Percentiles rank a stretch among this genome's conserved stretches.
Conservation (phyloP, 92 coral and sea anemone genomes). For the Muricea muricata region DNA sequence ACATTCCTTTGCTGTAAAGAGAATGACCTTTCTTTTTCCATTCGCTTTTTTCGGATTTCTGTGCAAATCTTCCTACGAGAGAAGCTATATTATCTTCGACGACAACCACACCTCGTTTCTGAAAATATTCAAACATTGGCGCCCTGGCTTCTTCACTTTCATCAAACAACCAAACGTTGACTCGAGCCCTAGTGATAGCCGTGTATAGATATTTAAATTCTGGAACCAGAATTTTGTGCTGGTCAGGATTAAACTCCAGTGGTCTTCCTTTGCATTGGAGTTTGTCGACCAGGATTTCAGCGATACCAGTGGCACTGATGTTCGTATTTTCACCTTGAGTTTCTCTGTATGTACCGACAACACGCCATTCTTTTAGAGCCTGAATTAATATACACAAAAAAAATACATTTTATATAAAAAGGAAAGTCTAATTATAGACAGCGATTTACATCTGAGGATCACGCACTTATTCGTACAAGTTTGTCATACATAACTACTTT, state of each 20-base stretch:
- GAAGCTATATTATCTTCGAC: slow-evolving; percentile 54
- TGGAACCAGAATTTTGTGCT: slow-evolving; percentile 72
- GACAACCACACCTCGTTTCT: slow-evolving; percentile 75
- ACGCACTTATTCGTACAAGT: too few species aligned
- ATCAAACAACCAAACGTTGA: slow-evolving; percentile 96
- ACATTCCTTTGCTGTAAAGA: slow-evolving; percentile 78
- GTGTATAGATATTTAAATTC: slow-evolving; percentile 92
- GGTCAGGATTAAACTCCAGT: slow-evolving; percentile 76
- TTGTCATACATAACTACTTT: too few species aligned
- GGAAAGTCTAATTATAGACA: too few species aligned
- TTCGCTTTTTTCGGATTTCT: slow-evolving; percentile 76
- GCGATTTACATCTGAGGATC: too few species aligned
- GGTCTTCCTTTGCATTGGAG: slow-evolving; percentile 73
- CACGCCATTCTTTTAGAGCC: slow-evolving; percentile 97
- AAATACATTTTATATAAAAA: background rate
- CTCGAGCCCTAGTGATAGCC: slow-evolving; percentile 92
- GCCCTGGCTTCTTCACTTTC: slow-evolving; percentile 87
- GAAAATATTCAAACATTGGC: slow-evolving; percentile 93
- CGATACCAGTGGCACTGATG: slow-evolving; percentile 63
- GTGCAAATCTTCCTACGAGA: slow-evolving; percentile 86
- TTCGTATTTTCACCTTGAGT: slow-evolving; percentile 51
- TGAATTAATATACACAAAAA: slow-evolving; percentile 27
- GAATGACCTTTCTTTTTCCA: slow-evolving; percentile 83
- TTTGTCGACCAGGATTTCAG: slow-evolving; percentile 71
- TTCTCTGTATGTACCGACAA: slow-evolving; percentile 76